Percentiles rank a stretch among this genome's conserved stretches.
phyloP scores from a whole-genome alignment of 2,888 invertebrate species.

The Dusona sp. region DNA sequence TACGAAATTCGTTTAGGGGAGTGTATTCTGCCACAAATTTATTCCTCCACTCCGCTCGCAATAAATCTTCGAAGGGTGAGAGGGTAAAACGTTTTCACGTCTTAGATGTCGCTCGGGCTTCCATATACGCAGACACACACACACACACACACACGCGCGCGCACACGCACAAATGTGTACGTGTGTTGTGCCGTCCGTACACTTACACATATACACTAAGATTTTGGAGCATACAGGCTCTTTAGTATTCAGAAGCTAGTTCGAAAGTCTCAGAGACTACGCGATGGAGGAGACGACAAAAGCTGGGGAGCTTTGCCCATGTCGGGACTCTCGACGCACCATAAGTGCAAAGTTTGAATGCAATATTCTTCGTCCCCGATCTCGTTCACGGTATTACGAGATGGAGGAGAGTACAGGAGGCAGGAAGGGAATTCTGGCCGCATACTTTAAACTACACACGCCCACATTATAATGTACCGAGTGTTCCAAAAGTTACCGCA shows the following conservation, averaged over 20 bases:
- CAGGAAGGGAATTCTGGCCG: not conserved
- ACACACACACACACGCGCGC: not conserved
- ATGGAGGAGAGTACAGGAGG: not conserved
- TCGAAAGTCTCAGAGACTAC: constrained; percentile 42
- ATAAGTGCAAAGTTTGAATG: constrained; percentile 71
- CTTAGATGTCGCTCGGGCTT: constrained; percentile 36
- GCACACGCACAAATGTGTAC: too few species aligned
- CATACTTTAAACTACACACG: not conserved
- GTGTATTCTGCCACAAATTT: constrained; percentile 48
- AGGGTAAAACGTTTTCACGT: constrained; percentile 56
- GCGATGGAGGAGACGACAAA: constrained; percentile 39
- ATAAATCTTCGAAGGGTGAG: constrained; percentile 58
- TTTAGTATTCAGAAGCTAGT: constrained; percentile 66
- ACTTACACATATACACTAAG: not conserved
- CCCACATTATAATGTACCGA: not conserved
- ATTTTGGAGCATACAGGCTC: constrained; percentile 39
- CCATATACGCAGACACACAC: not conserved
- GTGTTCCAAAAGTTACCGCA: not conserved
- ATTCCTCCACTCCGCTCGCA: constrained; percentile 45
- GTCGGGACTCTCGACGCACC: constrained; percentile 60
- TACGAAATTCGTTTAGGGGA: not conserved
- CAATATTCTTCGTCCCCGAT: constrained; percentile 67
- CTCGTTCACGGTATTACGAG: constrained; percentile 55
- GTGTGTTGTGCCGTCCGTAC: too few species aligned
- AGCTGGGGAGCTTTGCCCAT: constrained; percentile 38